Conservation (phyloP, 2,113 vertebrate species). For the Gila orcuttii region DNA sequence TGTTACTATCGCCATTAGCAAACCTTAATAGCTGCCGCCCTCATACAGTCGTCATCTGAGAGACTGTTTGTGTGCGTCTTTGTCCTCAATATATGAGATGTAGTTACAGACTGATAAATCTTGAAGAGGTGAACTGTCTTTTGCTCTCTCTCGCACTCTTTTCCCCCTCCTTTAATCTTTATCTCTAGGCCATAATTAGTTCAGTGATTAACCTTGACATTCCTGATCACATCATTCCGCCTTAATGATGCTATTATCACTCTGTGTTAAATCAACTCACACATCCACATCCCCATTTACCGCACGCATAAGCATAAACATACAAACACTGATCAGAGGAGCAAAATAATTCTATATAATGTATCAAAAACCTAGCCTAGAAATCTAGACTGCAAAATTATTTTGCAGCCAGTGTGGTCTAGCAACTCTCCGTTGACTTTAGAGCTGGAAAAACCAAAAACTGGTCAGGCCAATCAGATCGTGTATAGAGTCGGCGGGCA, state of each 20-base stretch:
- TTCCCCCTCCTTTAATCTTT: conserved; percentile 41
- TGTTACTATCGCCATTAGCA: conserved; percentile 11
- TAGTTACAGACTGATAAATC: conserved; percentile 17
- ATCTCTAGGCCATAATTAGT: conserved; percentile 54
- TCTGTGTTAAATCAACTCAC: conserved; percentile 44
- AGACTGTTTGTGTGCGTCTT: not conserved
- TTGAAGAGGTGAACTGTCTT: conserved; percentile 25
- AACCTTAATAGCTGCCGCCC: conserved; percentile 12
- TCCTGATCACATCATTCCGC: conserved; percentile 49
- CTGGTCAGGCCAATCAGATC: too few species aligned
- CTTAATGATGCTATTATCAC: conserved; percentile 56
- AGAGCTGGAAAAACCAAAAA: too few species aligned
- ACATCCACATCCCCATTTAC: conserved; percentile 31
- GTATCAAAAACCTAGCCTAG: not conserved
- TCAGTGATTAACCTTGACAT: conserved; percentile 57
- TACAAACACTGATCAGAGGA: conserved; percentile 7
- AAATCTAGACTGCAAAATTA: too few species aligned
- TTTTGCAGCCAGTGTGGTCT: too few species aligned
- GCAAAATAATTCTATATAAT: not conserved
- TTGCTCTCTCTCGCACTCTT: not conserved
- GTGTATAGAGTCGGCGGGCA: too few species aligned
- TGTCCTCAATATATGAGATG: conserved; percentile 8
- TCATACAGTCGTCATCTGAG: conserved; percentile 12
- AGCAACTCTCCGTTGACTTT: too few species aligned
- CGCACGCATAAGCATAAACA: conserved; percentile 15